Percentiles rank a stretch among this genome's conserved stretches.
Evolutionary conservation across 1,140 invertebrate species (phyloP).

Genomic region (Trissolcus basalis): DNA sequence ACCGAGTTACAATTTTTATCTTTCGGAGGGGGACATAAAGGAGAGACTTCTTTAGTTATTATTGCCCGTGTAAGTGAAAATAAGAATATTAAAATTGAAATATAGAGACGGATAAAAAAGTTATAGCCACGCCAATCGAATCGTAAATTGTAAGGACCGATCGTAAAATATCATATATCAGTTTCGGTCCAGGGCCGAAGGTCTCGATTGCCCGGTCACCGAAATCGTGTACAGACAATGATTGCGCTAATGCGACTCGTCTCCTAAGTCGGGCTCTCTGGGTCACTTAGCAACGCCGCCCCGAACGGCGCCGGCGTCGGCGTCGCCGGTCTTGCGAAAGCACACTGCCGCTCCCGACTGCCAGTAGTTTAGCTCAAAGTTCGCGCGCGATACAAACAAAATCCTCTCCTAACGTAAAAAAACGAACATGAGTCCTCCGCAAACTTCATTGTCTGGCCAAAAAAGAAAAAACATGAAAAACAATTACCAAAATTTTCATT

Average conservation of each 20-base stretch:
- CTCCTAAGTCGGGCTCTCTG: conserved; percentile 22
- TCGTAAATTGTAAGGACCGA: background rate
- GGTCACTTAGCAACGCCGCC: conserved; percentile 46
- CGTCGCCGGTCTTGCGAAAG: conserved; percentile 41
- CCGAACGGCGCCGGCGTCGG: conserved; percentile 43
- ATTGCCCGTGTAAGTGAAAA: too few species aligned
- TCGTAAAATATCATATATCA: too few species aligned
- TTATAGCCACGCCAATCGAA: background rate
- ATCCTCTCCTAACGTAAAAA: conserved; percentile 8
- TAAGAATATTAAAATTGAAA: background rate
- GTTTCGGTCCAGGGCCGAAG: background rate
- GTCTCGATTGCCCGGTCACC: conserved; percentile 12
- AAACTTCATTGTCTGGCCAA: too few species aligned
- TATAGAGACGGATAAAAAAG: background rate
- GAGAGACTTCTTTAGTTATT: too few species aligned
- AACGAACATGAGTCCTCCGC: background rate
- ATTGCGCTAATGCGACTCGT: conserved; percentile 12
- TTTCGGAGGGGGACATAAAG: too few species aligned
- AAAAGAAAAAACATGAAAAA: background rate
- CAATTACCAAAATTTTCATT: background rate
- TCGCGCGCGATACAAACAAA: conserved; percentile 50
- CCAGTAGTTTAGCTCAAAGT: conserved; percentile 47
- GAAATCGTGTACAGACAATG: conserved; percentile 7
- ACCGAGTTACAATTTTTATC: too few species aligned
- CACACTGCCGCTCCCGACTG: conserved; percentile 45